Evolutionary conservation across 2,888 invertebrate species (phyloP).

Genomic region (Frankliniella fusca): DNA sequence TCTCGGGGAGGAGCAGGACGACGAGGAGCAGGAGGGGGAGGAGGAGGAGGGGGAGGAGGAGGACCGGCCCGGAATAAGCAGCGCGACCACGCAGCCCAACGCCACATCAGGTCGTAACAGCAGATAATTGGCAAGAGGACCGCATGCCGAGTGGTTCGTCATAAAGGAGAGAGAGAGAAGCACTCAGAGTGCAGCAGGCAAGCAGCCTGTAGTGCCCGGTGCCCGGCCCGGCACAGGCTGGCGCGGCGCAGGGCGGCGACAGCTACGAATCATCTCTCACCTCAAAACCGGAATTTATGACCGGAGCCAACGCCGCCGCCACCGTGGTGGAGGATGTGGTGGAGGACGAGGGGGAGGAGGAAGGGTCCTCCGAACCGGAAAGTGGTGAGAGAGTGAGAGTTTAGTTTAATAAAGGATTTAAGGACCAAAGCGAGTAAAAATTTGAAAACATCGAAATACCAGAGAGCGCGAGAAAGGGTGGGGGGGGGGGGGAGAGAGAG

Average conservation of each 20-base stretch:
- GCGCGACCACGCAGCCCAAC: background rate
- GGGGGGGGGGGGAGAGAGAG: too few relatives aligned
- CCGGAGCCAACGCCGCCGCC: background rate
- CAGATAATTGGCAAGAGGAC: slow-evolving; percentile 12
- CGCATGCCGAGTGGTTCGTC: slow-evolving; percentile 23
- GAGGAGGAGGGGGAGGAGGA: background rate
- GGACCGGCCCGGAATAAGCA: background rate
- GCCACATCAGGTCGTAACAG: background rate
- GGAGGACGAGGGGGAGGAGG: slow-evolving; percentile 38
- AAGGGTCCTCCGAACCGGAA: slow-evolving; percentile 24
- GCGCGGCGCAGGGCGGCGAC: slow-evolving; percentile 19
- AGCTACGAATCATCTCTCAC: slow-evolving; percentile 22
- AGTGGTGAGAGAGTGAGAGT: too few relatives aligned
- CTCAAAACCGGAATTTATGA: slow-evolving; percentile 25
- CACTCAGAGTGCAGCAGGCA: background rate
- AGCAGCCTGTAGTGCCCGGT: background rate
- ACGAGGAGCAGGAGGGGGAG: background rate
- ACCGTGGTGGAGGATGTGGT: slow-evolving; percentile 38
- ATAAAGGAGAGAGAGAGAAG: background rate
- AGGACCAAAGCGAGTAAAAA: too few relatives aligned
- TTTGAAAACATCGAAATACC: too few relatives aligned
- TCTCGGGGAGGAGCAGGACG: background rate
- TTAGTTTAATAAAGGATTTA: too few relatives aligned
- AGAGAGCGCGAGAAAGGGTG: too few relatives aligned
- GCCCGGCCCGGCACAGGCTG: slow-evolving; percentile 29